Evolutionary conservation across 2,888 invertebrate species (phyloP), one percentile per base, ranked within the genome.

Genomic region (Cordilura impudica): DNA sequence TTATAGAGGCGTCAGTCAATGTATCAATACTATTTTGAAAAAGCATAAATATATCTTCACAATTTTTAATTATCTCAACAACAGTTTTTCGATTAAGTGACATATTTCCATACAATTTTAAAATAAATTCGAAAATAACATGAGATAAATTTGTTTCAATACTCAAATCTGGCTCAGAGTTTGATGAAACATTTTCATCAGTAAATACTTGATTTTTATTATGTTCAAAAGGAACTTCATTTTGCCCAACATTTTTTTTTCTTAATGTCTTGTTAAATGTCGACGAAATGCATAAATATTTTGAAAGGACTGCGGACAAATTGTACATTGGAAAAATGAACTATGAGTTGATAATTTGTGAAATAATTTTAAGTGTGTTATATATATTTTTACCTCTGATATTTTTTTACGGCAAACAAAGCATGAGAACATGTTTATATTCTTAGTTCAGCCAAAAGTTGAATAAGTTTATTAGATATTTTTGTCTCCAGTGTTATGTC

Each of bases 361-460:
- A 61, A 61, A 61, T 61, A 56, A 56, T 61, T 47, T 61, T 61
- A 47, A 29, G 47, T 61, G 61, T 61, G 61, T 61, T 43, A 45
- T 26, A 29, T 61, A 61, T 43, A 39, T 61, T 61, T 61, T 61
- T 43, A 61, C 61, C 43, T 61, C 61, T 61, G 39, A 43, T 23
- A 61, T 61, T 61, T 61, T 61, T 61, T 35, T 61, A 61, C 61
- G 61, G 61, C 61, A 61, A 61, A 61, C 61, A 61, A 54, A 54
- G 56, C 56, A 56, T 31, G 56, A 56, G 31, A 56, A 56, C 56
- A 56, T 56, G 31, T 56, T 56, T 56, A 56, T 35, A 35, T 56
- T 56, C 26, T 56, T 18, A 56, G 35, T 56, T 56, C 35, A 56
- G 56, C 56, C 35, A 56, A 56, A 35, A 56, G 56, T 35, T 56